phyloP scores from a whole-genome alignment of 2,113 vertebrate genomes.

The Ibidorhyncha struthersii region DNA sequence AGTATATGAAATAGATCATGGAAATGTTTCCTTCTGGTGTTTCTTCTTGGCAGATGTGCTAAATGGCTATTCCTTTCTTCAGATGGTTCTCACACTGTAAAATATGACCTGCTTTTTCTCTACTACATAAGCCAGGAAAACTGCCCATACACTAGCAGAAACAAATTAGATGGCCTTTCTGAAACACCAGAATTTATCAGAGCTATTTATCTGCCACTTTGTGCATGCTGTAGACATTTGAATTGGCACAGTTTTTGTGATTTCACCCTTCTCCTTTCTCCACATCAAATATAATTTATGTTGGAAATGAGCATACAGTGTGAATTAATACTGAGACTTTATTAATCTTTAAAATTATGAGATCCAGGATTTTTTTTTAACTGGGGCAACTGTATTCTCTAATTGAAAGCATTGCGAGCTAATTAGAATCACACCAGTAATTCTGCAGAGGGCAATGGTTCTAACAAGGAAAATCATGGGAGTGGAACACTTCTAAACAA shows the following conservation, averaged over 20 bases:
- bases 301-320: neutral
- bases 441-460: neutral
- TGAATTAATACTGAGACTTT: slow-evolving; percentile 2
- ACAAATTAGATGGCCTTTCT: neutral
- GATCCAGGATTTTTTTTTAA: neutral
- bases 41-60: slow-evolving; percentile 18
- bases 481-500: slow-evolving; percentile 20
- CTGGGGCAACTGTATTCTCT: neutral
- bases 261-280: neutral
- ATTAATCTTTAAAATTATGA: neutral
- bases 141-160: neutral
- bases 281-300: neutral
- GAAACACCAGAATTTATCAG: neutral
- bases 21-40: slow-evolving; percentile 8
- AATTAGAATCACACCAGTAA: neutral
- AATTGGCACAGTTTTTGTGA: neutral
- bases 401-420: neutral
- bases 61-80: slow-evolving; percentile 12
- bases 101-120: slow-evolving; percentile 3
- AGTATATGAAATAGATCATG: neutral
- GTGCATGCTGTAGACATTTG: neutral
- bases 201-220: neutral
- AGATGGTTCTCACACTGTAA: neutral
- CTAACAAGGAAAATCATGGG: neutral
- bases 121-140: neutral